Percentiles rank a stretch among this genome's conserved stretches.
These are phyloP conservation scores for Pocillopora verrucosa DNA, from an alignment of 64 coral and sea anemone genomes.

Conservation along the genomic window DNA sequence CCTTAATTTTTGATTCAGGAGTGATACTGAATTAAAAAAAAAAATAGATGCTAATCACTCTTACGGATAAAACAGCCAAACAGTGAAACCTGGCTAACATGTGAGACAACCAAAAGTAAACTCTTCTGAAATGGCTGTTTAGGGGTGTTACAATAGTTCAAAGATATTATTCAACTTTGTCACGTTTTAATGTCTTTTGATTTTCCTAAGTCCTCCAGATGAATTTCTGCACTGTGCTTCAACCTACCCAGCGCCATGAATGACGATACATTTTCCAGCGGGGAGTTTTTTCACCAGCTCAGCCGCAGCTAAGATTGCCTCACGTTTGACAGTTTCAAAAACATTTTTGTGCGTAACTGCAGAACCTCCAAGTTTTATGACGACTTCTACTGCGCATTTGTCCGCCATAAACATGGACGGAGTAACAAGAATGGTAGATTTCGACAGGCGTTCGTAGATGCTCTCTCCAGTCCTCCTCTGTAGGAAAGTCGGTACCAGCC, in stretches of 20 bases:
- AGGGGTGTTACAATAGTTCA: too few relatives aligned
- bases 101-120: too few relatives aligned
- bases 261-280: slow-evolving; percentile 65
- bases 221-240: background rate
- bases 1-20: too few relatives aligned
- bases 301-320: slow-evolving; percentile 67
- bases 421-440: background rate
- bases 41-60: too few relatives aligned
- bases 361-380: slow-evolving; percentile 86
- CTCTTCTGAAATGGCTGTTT: too few relatives aligned
- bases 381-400: slow-evolving; percentile 37
- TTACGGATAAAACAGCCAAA: too few relatives aligned
- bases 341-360: slow-evolving; percentile 75
- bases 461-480: background rate
- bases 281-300: slow-evolving; percentile 55
- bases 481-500: background rate
- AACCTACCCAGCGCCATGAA: slow-evolving; percentile 83
- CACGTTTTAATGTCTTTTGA: too few relatives aligned
- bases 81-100: too few relatives aligned
- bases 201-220: too few relatives aligned
- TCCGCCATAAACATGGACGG: background rate
- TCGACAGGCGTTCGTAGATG: background rate
- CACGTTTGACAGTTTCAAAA: slow-evolving; percentile 66
- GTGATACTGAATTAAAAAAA: too few relatives aligned
- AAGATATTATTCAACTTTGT: too few relatives aligned